These are phyloP conservation scores for Polypedilum vanderplanki DNA, from an alignment of 1,140 invertebrate genomes.

Conservation along the genomic window DNA sequence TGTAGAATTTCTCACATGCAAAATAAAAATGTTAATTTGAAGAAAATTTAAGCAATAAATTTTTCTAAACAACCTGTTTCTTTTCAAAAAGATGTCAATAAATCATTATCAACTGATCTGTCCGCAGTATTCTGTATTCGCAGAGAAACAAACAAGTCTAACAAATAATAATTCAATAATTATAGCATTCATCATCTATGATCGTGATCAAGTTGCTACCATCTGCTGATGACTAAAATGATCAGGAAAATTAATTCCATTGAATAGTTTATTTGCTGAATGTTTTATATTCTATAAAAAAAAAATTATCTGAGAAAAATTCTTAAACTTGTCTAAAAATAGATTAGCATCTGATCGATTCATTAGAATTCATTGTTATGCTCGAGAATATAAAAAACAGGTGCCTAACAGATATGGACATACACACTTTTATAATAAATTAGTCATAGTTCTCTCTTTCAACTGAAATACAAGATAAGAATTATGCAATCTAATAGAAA, in stretches of 20 bases:
- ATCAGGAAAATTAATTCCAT: neutral
- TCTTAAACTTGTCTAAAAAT: neutral
- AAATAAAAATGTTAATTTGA: too few species aligned
- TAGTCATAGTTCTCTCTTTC: too few species aligned
- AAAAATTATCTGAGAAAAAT: neutral
- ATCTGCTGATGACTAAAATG: constrained; percentile 2
- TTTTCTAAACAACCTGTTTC: too few species aligned
- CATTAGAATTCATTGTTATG: neutral
- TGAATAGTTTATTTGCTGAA: neutral
- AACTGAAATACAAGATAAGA: too few species aligned
- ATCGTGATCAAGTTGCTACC: neutral
- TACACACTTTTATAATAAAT: too few species aligned
- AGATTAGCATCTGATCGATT: constrained; percentile 12
- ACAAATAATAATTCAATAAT: neutral
- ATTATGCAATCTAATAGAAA: too few species aligned
- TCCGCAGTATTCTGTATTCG: neutral
- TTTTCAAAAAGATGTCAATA: neutral
- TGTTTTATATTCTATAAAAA: neutral
- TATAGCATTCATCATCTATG: neutral
- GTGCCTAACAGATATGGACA: neutral
- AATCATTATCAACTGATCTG: neutral
- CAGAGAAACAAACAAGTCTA: neutral
- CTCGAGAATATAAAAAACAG: neutral
- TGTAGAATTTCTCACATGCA: too few species aligned
- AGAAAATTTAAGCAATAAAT: too few species aligned